A percentile compares a stretch with the other conserved stretches of the same genome.
These are phyloP conservation scores for Acanthurus lineatus DNA, from an alignment of 2,797 vertebrate species.

Conservation along the genomic window DNA sequence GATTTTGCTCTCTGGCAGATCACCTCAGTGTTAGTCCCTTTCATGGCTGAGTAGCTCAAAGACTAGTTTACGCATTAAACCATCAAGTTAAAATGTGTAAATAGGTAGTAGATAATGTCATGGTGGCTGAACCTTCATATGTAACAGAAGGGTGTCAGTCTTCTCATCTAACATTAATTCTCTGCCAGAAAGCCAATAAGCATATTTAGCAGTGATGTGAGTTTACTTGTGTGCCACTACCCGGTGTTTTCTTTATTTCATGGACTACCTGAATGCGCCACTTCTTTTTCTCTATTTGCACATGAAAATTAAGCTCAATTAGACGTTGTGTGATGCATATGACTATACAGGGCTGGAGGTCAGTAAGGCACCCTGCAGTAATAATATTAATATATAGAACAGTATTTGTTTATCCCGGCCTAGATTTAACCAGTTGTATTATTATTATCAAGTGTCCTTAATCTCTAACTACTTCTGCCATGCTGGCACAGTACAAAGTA, in stretches of 20 bases:
- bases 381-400: slow-evolving; percentile 54
- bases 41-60: neutral
- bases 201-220: neutral
- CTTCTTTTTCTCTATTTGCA: slow-evolving; percentile 70
- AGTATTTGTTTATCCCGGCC: slow-evolving; percentile 58
- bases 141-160: neutral
- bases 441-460: slow-evolving; percentile 85
- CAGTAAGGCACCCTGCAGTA: slow-evolving; percentile 55
- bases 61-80: neutral
- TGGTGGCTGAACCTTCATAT: slow-evolving; percentile 8
- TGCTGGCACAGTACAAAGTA: slow-evolving; percentile 42
- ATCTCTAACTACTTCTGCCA: slow-evolving; percentile 59
- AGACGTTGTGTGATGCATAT: slow-evolving; percentile 46
- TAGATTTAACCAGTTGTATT: slow-evolving; percentile 74
- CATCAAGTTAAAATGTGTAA: neutral
- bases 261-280: slow-evolving; percentile 30
- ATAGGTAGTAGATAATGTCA: neutral
- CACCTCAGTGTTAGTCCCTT: neutral
- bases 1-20: slow-evolving; percentile 15
- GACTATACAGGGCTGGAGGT: slow-evolving; percentile 34
- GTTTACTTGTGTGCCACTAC: neutral
- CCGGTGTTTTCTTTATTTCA: neutral
- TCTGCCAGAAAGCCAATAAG: slow-evolving; percentile 4
- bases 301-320: slow-evolving; percentile 61
- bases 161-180: neutral